Evolutionary conservation across 2,113 vertebrate species (phyloP), one percentile per base, ranked within the genome.

Genomic region (Peromyscus maniculatus): DNA sequence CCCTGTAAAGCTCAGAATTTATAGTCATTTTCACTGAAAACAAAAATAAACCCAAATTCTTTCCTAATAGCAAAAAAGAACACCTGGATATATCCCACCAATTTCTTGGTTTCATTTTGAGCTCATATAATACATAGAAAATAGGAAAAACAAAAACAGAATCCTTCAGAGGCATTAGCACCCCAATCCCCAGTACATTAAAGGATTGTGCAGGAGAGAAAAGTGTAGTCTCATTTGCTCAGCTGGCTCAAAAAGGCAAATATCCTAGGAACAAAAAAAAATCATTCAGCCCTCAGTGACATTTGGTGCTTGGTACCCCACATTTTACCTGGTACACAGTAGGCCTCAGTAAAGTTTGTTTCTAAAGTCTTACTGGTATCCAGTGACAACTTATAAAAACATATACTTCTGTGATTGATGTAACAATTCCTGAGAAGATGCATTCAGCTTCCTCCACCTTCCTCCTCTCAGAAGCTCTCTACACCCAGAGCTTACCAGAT

Each of bases 81-180:
- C 36, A 72, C 72, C 90, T 71, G 74, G 67, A 95, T 62, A 86
- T 16, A 69, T 62, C 15, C 64, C 46, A 91, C n/a, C 36, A 75
- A 79, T 12, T 91, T 91, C 64, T 77, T 39, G n/a, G n/a, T 91
- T 86, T 95, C 67, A 0, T 92, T 97, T 91, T 96, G 46, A 87
- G 49, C 89, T 96, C 31, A 89, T 83, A 87, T 95, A 75, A 84
- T 64, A 84, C 59, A 71, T 19, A 87, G 62, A 74, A 96, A 96
- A 94, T 72, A 89, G 71, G 11, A 46, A 95, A 94, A 96, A 77
- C 19, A 59, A 92, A 94, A 97, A 36, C 62, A 67, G 89, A 97
- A 52, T 39, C 59, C 62, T 93, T 93, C 92, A 89, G 55, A 79
- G 43, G 10, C 64, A 66, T 78, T 49, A 87, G 1, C 74, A 62